Base-by-base conservation (phyloP, 2,113 vertebrate genomes). In the Muntiacus muntjak region DNA sequence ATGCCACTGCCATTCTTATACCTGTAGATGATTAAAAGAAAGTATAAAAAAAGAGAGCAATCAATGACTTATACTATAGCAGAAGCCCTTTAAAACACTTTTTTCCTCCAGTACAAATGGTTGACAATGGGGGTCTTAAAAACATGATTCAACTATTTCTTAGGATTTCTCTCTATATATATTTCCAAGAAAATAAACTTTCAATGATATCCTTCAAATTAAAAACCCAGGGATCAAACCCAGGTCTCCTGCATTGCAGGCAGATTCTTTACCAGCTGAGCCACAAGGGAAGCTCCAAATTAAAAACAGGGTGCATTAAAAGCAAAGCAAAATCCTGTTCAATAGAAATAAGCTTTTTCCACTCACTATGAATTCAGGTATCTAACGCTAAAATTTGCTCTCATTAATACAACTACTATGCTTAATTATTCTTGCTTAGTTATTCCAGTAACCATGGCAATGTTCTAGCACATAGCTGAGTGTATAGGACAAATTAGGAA, bases 111-210 rank as follows among this genome's bases (percentile, higher is more conserved):
- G 1, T 54, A 71, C 19, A 89, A 54, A 26, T 79, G 30, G 40
- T 78, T 90, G 30, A 90, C n/a, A 90, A 60, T 50, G 12, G 16
- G 25, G 55, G 43, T 87, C 52, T 85, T 97, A 55, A 96, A 95
- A 97, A 78, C 62, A 87, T 74, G 86, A 92, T 79, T 94, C 76
- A 93, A 91, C 30, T 79, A 90, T 83, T 93, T 93, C 86, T 96
- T 82, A 86, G 81, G 26, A 92, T 86, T 94, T 82, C 36, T 83
- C 12, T 83, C 2, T 78, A 10, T 45, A 33, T 91, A 43, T 76
- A 76, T 54, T 90, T 95, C 79, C 54, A 76, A 93, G 45, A 76
- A 96, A 96, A 50, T 64, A 83, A 95, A 23, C 36, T 95, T 95
- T 85, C 25, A 57, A 25, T 92, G 57, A 67, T 55, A 67, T 16